Base-by-base conservation (phyloP, 2,113 vertebrate species). In the Galeopterus variegatus region DNA sequence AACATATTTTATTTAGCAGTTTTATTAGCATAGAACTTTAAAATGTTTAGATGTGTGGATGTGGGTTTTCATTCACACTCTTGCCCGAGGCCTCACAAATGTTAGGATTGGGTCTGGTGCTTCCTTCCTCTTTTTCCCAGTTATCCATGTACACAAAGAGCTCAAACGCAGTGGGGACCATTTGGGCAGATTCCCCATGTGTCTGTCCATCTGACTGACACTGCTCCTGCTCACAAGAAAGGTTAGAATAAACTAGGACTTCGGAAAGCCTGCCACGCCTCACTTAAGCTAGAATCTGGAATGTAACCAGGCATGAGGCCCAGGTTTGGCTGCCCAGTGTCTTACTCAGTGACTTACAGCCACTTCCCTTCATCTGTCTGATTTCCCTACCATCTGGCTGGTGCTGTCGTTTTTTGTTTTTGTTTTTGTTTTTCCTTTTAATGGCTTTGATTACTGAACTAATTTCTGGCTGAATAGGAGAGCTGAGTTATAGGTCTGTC, bases 361-460 rank as follows among this genome's bases (percentile, higher is more conserved):
- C 52, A 3, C 62, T 88, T 83, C 65, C 62, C 73, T 58, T 95
- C 52, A 28, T 64, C 21, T 9, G n/a, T 92, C 82, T 94, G 88
- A 87, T 84, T 88, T 82, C 88, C 75, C 64, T 21, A 28, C 90
- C 96, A 92, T 97, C 94, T 96, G 90, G 88, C 85, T 94, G 70
- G 5, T 67, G 60, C 90, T 65, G 6, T 86, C 11, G 21, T 36
- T 21, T 11, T 18, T 33, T 33, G 41, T 67, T 56, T 56, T 56
- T 56, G 41, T 58, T 23, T 75, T 41, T 41, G 41, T 54, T 33
- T 31, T 9, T 11, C 33, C 65, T 70, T 89, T 67, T 93, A 82
- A 94, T 91, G 85, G 75, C 85, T 93, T 88, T 93, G 97, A 95
- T 95, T 33, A 82, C 85, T 86, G 90, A 89, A 91, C 90, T 96